A percentile compares a stretch with the other conserved stretches of the same genome.
phyloP scores from a whole-genome alignment of 1,140 invertebrate species.

The Neodiprion fabricii region DNA sequence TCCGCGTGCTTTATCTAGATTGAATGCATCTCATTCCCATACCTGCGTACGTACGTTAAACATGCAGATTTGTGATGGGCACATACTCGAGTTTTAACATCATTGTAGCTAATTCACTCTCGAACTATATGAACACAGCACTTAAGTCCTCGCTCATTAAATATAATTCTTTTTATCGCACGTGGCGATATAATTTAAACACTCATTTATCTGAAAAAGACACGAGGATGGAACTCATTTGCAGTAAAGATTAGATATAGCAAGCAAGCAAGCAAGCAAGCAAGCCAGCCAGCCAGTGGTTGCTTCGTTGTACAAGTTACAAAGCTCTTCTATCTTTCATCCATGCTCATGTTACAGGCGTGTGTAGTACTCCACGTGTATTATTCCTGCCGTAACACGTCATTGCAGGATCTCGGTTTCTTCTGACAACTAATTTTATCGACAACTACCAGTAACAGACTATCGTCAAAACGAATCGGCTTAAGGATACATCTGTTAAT shows the following conservation, averaged over 20 bases:
- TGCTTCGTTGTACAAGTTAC: background rate
- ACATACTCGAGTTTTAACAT: too few relatives aligned
- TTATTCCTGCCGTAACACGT: too few relatives aligned
- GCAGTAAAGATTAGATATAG: slow-evolving; percentile 2
- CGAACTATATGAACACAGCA: background rate
- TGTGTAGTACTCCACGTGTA: too few relatives aligned
- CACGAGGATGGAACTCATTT: slow-evolving; percentile 7
- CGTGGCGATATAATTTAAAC: background rate
- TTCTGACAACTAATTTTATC: background rate
- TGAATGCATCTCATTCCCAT: too few relatives aligned
- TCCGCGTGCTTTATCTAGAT: too few relatives aligned
- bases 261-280: too few relatives aligned
- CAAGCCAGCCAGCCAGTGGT: background rate
- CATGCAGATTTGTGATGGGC: too few relatives aligned
- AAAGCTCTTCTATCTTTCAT: background rate
- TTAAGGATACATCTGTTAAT: too few relatives aligned
- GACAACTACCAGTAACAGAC: background rate
- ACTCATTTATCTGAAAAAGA: background rate
- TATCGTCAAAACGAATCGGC: too few relatives aligned
- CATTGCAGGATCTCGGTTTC: too few relatives aligned
- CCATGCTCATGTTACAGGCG: background rate
- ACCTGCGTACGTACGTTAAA: too few relatives aligned
- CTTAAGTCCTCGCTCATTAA: background rate
- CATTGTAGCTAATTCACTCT: background rate
- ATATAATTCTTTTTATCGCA: background rate